Evolutionary conservation across 2,888 invertebrate species (phyloP), one percentile per base, ranked within the genome.

Genomic region (Andrena hattorfiana): DNA sequence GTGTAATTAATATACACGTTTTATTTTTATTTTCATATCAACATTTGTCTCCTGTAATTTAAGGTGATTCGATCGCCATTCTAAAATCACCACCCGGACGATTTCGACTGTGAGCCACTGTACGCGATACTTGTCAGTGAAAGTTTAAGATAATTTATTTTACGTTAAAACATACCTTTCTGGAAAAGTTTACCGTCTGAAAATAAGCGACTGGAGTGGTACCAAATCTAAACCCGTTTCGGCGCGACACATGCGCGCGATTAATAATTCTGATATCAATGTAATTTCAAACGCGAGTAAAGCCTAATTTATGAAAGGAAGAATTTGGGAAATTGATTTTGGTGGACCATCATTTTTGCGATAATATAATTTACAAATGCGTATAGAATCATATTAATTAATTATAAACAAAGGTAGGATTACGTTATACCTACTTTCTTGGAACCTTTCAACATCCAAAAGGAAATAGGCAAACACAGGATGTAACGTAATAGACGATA

Each of bases 181-280:
- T 35, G 7, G 8, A 23, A 32, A 56, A 32, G 6, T 64, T 26
- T 64, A 16, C 48, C 32, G 32, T 28, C 48, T 64, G 26, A 32
- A 28, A 30, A 68, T 54, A 68, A 54, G n/a, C 49, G 23, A 54
- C 32, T 64, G 48, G 13, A 30, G 30, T 42, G 26, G 16, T 16
- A 56, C 35, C 32, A 35, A 10, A 16, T 54, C 32, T 42, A 69
- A 69, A 69, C 68, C 68, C 56, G 68, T 69, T 56, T 42, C 56
- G 16, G 13, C 23, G 7, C 30, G 30, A 16, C 32, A 26, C 5
- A 35, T 23, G 16, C 35, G 23, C 56, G 35, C 32, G 0, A 35
- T 35, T 7, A 35, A 56, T 56, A 59, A 56, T 69, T 56, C 49
- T 26, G 30, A 49, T 51, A 51, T 23, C 28, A 13, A 6, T 26